These are phyloP conservation scores for Dendroctonus valens DNA, from an alignment of 1,140 invertebrate species.

Conservation along the genomic window DNA sequence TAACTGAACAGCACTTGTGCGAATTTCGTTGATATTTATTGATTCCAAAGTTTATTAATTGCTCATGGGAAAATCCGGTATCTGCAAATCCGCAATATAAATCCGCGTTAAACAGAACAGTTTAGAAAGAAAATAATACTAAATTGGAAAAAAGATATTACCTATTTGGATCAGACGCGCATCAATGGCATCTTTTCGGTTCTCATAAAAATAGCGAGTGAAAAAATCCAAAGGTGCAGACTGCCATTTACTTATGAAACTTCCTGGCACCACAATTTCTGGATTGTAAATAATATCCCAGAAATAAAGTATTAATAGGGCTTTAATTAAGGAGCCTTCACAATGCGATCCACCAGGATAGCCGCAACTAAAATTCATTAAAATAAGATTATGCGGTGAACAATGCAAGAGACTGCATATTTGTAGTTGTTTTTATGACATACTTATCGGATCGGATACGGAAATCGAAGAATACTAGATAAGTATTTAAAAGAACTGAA, in stretches of 20 bases:
- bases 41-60: slow-evolving; percentile 27
- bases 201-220: slow-evolving; percentile 41
- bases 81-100: slow-evolving; percentile 3
- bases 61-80: slow-evolving; percentile 31
- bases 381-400: too few species aligned
- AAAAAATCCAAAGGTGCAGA: slow-evolving; percentile 42
- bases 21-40: slow-evolving; percentile 35
- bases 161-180: slow-evolving; percentile 36
- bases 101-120: background rate
- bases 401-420: too few species aligned
- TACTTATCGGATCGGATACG: too few species aligned
- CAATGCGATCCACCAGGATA: slow-evolving; percentile 41
- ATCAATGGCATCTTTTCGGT: slow-evolving; percentile 42
- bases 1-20: slow-evolving; percentile 1
- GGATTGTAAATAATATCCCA: slow-evolving; percentile 45
- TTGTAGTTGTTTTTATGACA: too few species aligned
- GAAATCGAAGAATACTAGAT: too few species aligned
- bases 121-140: background rate
- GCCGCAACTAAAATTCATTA: slow-evolving; percentile 7
- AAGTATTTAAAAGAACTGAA: background rate
- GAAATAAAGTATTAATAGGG: slow-evolving; percentile 42
- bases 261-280: slow-evolving; percentile 32
- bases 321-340: slow-evolving; percentile 38
- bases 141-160: slow-evolving; percentile 4
- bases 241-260: slow-evolving; percentile 42